phyloP scores from a whole-genome alignment of 2,797 vertebrate genomes.

The Hydrocynus forskahlii region DNA sequence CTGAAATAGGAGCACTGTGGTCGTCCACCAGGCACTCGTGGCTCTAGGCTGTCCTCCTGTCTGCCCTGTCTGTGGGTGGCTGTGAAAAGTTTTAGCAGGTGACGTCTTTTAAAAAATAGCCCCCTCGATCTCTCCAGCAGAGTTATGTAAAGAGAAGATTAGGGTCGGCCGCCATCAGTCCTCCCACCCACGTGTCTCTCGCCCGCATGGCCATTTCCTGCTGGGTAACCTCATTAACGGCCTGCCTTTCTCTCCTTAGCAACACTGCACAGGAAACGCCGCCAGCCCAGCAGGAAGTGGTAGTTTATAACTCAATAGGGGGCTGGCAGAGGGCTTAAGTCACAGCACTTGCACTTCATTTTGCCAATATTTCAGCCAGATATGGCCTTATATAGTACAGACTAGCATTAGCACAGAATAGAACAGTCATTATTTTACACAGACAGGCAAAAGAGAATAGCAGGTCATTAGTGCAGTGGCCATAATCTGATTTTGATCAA shows the following conservation, averaged over 20 bases:
- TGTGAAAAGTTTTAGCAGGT: neutral
- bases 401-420: neutral
- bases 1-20: neutral
- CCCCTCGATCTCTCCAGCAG: neutral
- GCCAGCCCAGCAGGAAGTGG: conserved; percentile 4
- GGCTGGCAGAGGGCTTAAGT: neutral
- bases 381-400: neutral
- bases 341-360: neutral
- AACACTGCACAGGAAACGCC: conserved; percentile 12
- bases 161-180: neutral
- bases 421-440: no score
- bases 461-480: no score
- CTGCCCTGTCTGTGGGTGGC: neutral
- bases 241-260: conserved; percentile 19
- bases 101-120: neutral
- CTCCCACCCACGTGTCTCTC: neutral
- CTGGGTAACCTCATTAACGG: conserved; percentile 33
- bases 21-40: neutral
- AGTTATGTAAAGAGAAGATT: conserved; percentile 14
- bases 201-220: conserved; percentile 18
- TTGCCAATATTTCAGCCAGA: neutral
- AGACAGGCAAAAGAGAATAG: neutral
- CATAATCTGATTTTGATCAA: no score
- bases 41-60: neutral
- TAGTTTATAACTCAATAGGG: neutral